phyloP scores from a whole-genome alignment of 2,888 invertebrate genomes.

The Pinctada fucata region DNA sequence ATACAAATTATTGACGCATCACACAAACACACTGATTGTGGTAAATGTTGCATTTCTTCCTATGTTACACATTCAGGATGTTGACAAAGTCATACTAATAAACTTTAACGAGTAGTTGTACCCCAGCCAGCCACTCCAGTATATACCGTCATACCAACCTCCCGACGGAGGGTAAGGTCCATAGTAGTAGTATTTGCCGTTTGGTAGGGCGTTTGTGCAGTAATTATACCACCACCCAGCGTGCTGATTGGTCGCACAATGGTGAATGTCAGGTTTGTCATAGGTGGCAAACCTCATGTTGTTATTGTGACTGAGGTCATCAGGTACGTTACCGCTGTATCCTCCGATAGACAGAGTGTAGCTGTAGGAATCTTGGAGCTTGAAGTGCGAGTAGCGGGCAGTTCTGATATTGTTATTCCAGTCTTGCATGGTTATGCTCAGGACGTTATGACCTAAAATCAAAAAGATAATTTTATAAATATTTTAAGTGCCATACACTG shows the following conservation, averaged over 20 bases:
- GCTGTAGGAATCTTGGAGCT: slow-evolving; percentile 32
- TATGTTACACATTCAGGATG: slow-evolving; percentile 3
- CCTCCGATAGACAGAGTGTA: slow-evolving; percentile 52
- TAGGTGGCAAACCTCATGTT: slow-evolving; percentile 58
- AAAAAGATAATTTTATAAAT: not conserved
- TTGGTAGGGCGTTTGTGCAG: slow-evolving; percentile 62
- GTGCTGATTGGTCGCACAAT: slow-evolving; percentile 62
- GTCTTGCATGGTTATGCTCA: slow-evolving; percentile 63
- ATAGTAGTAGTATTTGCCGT: slow-evolving; percentile 63
- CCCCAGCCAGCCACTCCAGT: slow-evolving; percentile 67
- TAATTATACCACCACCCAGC: slow-evolving; percentile 72
- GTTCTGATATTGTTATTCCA: slow-evolving; percentile 50
- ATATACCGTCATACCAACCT: slow-evolving; percentile 65
- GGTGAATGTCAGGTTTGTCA: slow-evolving; percentile 53
- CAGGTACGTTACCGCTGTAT: slow-evolving; percentile 48
- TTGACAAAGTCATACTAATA: slow-evolving; percentile 57
- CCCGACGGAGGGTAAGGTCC: slow-evolving; percentile 59
- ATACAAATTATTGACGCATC: too few species aligned
- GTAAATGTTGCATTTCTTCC: too few species aligned
- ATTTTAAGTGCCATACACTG: too few species aligned
- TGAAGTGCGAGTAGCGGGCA: slow-evolving; percentile 55
- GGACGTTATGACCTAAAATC: slow-evolving; percentile 54
- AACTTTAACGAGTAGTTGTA: slow-evolving; percentile 66
- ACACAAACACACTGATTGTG: too few species aligned
- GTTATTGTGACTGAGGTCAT: slow-evolving; percentile 63